Percentiles rank a stretch among this genome's conserved stretches.
Evolutionary conservation across 2,797 vertebrate species (phyloP).

Genomic region (Myotis myotis): DNA sequence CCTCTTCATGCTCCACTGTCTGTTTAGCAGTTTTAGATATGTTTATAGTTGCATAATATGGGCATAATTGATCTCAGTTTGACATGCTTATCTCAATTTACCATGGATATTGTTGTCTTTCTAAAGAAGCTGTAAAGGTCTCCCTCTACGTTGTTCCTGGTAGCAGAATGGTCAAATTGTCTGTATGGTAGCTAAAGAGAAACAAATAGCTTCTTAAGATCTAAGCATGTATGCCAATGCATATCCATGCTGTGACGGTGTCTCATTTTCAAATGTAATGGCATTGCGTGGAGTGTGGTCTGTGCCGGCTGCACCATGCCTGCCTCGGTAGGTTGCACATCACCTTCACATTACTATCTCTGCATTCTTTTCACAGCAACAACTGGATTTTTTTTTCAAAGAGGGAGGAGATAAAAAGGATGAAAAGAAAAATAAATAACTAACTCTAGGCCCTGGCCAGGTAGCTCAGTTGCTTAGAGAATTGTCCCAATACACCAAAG

Average conservation of each 20-base stretch:
- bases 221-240: background rate
- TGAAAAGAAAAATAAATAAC: slow-evolving; percentile 9
- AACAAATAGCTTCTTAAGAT: background rate
- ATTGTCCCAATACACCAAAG: too few species aligned
- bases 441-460: background rate
- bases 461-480: too few species aligned
- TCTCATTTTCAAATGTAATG: slow-evolving; percentile 53
- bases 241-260: background rate
- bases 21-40: background rate
- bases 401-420: background rate
- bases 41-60: background rate
- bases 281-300: background rate
- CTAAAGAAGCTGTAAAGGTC: background rate
- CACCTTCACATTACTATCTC: background rate
- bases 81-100: background rate
- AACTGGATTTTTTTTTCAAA: background rate
- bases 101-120: background rate
- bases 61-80: background rate
- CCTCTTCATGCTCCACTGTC: background rate
- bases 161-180: background rate
- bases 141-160: background rate
- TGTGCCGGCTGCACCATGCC: background rate
- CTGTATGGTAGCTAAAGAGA: background rate
- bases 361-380: slow-evolving; percentile 44
- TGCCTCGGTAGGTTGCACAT: background rate